Conservation (phyloP, 2,113 vertebrate species). For the Hipposideros armiger region DNA sequence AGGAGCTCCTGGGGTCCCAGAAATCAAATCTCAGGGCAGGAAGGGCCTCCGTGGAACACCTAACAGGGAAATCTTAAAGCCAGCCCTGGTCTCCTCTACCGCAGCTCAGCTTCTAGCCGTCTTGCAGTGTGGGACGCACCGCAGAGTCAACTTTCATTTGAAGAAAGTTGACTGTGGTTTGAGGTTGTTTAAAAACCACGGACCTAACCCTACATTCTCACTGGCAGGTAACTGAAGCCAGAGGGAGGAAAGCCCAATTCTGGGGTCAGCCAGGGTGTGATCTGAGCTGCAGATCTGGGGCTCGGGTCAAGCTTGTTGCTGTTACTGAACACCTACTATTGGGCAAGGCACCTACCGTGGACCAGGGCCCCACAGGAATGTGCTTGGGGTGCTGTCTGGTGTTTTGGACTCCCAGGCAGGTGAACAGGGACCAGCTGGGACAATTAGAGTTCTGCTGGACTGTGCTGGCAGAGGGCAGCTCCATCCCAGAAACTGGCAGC, state of each 20-base stretch:
- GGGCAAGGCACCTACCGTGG: background rate
- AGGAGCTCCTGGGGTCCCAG: background rate
- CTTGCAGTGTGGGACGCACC: rapidly evolving
- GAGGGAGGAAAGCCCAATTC: background rate
- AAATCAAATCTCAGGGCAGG: background rate
- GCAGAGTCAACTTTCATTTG: background rate
- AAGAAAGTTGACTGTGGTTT: background rate
- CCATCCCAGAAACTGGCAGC: background rate
- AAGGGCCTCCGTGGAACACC: background rate
- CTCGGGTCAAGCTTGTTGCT: background rate
- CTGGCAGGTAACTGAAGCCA: background rate
- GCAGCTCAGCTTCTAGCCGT: background rate
- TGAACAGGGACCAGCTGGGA: background rate
- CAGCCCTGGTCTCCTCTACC: rapidly evolving
- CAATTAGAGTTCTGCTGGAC: background rate
- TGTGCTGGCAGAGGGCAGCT: background rate
- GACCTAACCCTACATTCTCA: background rate
- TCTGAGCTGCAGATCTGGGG: background rate
- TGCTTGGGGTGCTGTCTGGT: background rate
- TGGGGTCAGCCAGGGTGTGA: background rate
- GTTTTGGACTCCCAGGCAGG: background rate
- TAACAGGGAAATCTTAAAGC: background rate
- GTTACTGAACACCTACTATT: background rate
- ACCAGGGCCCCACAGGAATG: background rate
- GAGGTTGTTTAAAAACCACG: background rate